Evolutionary conservation across 2,888 invertebrate species (phyloP).

Genomic region (Mongoloraphidia duomilia): DNA sequence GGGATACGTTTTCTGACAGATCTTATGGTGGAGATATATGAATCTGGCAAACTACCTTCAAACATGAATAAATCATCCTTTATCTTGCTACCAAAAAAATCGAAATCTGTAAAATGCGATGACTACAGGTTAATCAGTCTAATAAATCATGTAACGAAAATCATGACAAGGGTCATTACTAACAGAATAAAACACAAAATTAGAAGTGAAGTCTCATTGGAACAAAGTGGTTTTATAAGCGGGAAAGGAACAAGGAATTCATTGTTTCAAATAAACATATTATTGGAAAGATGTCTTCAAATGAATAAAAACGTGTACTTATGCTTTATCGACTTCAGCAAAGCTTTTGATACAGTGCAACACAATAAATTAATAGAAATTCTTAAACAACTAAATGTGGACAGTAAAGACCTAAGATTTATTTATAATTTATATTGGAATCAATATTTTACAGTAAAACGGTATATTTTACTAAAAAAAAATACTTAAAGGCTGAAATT

Average conservation of each 20-base stretch:
- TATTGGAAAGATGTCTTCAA: slow-evolving; percentile 7
- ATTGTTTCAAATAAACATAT: slow-evolving; percentile 4
- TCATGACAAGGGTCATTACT: not conserved
- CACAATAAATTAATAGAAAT: slow-evolving; percentile 12
- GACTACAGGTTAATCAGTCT: not conserved
- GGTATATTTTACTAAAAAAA: no score
- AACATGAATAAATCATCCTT: not conserved
- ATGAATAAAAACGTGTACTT: slow-evolving; percentile 3
- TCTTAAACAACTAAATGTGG: slow-evolving; percentile 9
- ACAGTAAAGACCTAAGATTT: slow-evolving; percentile 7
- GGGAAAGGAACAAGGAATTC: slow-evolving; percentile 7
- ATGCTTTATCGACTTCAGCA: slow-evolving; percentile 8
- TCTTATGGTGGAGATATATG: not conserved
- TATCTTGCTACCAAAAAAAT: not conserved
- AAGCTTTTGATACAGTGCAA: slow-evolving; percentile 12
- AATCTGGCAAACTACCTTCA: not conserved
- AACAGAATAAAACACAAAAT: not conserved
- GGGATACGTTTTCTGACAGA: not conserved
- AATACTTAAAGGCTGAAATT: no score
- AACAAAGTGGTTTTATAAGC: slow-evolving; percentile 5
- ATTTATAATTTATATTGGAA: slow-evolving; percentile 8
- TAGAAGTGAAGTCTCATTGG: not conserved
- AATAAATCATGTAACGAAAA: not conserved
- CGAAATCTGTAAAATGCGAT: not conserved
- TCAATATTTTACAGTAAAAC: not conserved